Conservation (phyloP, 2,888 invertebrate species). For the Orgyia antiqua region DNA sequence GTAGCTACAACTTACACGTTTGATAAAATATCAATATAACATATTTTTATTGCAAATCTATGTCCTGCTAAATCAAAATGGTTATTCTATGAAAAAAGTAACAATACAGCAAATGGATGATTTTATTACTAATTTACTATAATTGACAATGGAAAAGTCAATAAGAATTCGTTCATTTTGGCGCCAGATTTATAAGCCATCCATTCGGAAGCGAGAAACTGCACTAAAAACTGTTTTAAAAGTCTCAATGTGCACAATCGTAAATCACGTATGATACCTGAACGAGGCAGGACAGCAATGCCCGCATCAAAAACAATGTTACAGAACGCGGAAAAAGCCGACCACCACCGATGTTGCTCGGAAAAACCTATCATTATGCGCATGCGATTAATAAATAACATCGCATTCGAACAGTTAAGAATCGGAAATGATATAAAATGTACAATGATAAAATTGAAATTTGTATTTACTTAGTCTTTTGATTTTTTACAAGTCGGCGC, state of each 20-base stretch:
- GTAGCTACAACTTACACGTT: no score
- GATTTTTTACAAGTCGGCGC: constrained; percentile 59
- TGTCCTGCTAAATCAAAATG: no score
- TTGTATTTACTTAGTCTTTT: constrained; percentile 66
- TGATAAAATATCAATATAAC: no score
- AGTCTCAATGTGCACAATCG: constrained; percentile 57
- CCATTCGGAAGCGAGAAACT: constrained; percentile 54
- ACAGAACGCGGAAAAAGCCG: constrained; percentile 64
- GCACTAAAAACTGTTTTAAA: constrained; percentile 58
- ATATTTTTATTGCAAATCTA: no score
- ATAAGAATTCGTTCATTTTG: constrained; percentile 65
- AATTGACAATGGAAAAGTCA: constrained; percentile 45
- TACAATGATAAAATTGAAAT: constrained; percentile 72
- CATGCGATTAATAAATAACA: constrained; percentile 65
- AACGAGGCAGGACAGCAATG: constrained; percentile 34
- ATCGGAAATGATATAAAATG: constrained; percentile 64
- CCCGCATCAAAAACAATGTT: constrained; percentile 59
- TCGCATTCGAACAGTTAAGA: constrained; percentile 51
- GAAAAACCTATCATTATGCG: constrained; percentile 72
- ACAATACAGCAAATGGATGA: no score
- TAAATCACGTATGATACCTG: constrained; percentile 51
- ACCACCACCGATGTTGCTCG: constrained; percentile 57
- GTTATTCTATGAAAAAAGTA: no score
- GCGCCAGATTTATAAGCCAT: constrained; percentile 70
- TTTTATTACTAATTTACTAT: no score